A percentile compares a stretch with the other conserved stretches of the same genome.
phyloP scores from a whole-genome alignment of 2,888 invertebrate species.

The Ornithoptera priamus region DNA sequence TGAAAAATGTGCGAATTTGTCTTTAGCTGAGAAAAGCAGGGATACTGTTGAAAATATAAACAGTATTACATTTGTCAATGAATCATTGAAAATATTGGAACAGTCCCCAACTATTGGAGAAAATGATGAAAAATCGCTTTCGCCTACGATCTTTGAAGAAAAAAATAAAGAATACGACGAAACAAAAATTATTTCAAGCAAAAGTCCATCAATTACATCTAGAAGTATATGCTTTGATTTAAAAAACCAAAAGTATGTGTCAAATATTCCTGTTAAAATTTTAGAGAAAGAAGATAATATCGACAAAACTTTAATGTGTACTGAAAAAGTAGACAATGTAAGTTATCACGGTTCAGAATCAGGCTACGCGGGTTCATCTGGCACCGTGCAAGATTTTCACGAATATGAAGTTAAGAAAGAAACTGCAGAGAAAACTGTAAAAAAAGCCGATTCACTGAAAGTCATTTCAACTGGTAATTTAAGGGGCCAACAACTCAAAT shows the following conservation, averaged over 20 bases:
- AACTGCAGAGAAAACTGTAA: constrained; percentile 25
- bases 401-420: constrained; percentile 40
- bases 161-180: not conserved
- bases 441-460: constrained; percentile 33
- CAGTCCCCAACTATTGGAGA: not conserved
- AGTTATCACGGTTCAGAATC: constrained; percentile 59
- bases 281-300: constrained; percentile 20
- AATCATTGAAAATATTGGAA: constrained; percentile 1
- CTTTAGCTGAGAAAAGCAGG: constrained; percentile 17
- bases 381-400: constrained; percentile 44
- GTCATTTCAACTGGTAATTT: constrained; percentile 7
- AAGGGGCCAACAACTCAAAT: constrained; percentile 41
- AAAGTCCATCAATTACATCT: not conserved
- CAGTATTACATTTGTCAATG: not conserved
- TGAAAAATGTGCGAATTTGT: constrained; percentile 16
- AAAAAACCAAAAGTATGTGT: not conserved
- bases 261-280: constrained; percentile 5
- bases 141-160: not conserved
- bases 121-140: not conserved
- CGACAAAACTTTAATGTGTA: constrained; percentile 2
- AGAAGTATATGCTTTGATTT: not conserved
- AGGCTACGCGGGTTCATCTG: constrained; percentile 53
- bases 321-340: constrained; percentile 46
- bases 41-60: not conserved
- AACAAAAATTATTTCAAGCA: not conserved